Evolutionary conservation across 2,113 vertebrate genomes (phyloP).

Genomic region (Hirundichthys speculiger): DNA sequence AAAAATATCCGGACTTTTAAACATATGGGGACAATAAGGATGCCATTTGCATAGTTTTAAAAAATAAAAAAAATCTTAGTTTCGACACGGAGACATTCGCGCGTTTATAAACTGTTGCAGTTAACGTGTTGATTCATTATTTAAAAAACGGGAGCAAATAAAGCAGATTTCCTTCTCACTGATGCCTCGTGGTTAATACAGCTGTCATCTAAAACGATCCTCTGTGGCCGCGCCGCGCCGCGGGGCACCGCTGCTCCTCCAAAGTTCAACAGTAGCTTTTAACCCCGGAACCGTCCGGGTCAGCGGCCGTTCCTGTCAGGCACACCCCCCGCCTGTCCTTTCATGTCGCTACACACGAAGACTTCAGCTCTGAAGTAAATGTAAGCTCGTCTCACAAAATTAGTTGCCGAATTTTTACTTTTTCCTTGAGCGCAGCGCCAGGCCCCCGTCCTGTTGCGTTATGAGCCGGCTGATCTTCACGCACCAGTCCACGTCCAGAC

Average conservation of each 20-base stretch:
- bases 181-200: not conserved
- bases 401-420: not conserved
- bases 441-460: constrained; percentile 2
- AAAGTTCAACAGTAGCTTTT: constrained; percentile 69
- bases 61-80: too few species aligned
- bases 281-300: constrained; percentile 61
- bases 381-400: not conserved
- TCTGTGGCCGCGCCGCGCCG: constrained; percentile 29
- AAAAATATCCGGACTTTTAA: not conserved
- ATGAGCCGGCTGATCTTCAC: constrained; percentile 10
- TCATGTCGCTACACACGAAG: constrained; percentile 55
- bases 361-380: not conserved
- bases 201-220: constrained; percentile 50
- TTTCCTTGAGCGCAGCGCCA: not conserved
- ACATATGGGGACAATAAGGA: not conserved
- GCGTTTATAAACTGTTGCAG: too few species aligned
- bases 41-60: too few species aligned
- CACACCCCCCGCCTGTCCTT: constrained; percentile 52
- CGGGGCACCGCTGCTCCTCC: constrained; percentile 40
- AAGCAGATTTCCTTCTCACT: not conserved
- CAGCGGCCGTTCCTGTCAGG: constrained; percentile 37
- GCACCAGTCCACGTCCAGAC: constrained; percentile 33
- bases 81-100: too few species aligned
- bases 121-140: too few species aligned
- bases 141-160: not conserved